Evolutionary conservation across 2,797 vertebrate genomes (phyloP).

Genomic region (Lepilemur ruficaudatus): DNA sequence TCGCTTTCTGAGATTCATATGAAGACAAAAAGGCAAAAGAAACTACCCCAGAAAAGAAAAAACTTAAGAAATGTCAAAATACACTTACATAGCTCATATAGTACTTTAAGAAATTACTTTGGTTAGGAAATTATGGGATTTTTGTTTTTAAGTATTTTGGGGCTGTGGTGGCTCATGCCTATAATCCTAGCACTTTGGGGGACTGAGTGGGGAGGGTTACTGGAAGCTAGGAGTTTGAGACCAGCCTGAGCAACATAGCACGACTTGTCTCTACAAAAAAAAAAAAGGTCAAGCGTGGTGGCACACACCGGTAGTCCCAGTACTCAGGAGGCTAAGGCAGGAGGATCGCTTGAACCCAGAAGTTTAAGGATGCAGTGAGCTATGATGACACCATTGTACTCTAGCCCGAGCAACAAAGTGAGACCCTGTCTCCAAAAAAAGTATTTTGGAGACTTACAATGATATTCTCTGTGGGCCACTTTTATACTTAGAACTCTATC

Average conservation of each 20-base stretch:
- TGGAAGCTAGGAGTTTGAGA: neutral
- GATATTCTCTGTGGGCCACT: neutral
- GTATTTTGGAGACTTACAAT: constrained; percentile 24
- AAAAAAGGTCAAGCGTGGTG: neutral
- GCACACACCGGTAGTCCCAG: neutral
- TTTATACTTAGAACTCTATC: neutral
- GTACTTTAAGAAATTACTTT: neutral
- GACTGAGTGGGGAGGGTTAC: neutral
- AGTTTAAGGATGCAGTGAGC: neutral
- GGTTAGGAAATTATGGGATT: neutral
- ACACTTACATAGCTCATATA: neutral
- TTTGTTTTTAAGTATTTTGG: neutral
- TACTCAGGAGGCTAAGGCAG: neutral
- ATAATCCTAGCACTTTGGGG: neutral
- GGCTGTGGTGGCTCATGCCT: neutral
- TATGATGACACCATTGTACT: neutral
- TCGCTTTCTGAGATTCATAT: neutral
- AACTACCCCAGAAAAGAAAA: neutral
- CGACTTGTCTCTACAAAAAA: neutral
- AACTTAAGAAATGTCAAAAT: neutral
- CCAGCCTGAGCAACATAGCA: neutral
- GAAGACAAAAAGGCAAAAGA: neutral
- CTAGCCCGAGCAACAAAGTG: neutral
- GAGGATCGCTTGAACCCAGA: neutral
- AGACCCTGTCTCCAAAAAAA: neutral